Evolutionary conservation across 64 coral and sea anemone species (phyloP).

Genomic region (Astreopora myriophthalma): DNA sequence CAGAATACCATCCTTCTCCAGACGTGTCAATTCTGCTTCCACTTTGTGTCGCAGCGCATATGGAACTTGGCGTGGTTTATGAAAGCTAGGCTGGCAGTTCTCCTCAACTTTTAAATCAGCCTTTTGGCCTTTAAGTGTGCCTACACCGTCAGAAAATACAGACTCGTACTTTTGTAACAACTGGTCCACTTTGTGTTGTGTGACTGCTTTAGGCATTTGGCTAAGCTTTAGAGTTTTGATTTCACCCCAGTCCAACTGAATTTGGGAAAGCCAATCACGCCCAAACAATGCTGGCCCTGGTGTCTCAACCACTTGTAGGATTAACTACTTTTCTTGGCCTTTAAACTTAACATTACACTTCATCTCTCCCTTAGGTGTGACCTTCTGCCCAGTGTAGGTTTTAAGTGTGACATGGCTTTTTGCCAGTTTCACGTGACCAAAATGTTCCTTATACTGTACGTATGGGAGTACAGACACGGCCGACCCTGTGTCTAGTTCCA

Average conservation of each 20-base stretch:
- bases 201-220: not conserved
- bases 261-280: conserved; percentile 51
- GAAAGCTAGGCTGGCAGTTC: not conserved
- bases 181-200: not conserved
- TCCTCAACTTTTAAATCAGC: conserved; percentile 14
- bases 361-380: conserved; percentile 41
- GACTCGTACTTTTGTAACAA: conserved; percentile 7
- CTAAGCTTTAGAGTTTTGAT: conserved; percentile 44
- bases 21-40: conserved; percentile 47
- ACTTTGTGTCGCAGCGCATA: conserved; percentile 57
- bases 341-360: conserved; percentile 27
- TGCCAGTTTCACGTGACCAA: conserved; percentile 7
- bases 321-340: conserved; percentile 18
- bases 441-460: conserved; percentile 34
- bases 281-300: conserved; percentile 65
- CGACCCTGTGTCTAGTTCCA: conserved; percentile 64
- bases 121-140: not conserved
- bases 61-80: conserved; percentile 30
- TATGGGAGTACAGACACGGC: conserved; percentile 47
- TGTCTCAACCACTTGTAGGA: conserved; percentile 42
- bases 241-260: conserved; percentile 69
- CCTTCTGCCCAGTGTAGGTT: conserved; percentile 61
- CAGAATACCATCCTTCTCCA: conserved; percentile 54
- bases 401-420: conserved; percentile 30
- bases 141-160: conserved; percentile 36